Base-by-base conservation (phyloP, 2,888 invertebrate genomes). In the Troides helena region DNA sequence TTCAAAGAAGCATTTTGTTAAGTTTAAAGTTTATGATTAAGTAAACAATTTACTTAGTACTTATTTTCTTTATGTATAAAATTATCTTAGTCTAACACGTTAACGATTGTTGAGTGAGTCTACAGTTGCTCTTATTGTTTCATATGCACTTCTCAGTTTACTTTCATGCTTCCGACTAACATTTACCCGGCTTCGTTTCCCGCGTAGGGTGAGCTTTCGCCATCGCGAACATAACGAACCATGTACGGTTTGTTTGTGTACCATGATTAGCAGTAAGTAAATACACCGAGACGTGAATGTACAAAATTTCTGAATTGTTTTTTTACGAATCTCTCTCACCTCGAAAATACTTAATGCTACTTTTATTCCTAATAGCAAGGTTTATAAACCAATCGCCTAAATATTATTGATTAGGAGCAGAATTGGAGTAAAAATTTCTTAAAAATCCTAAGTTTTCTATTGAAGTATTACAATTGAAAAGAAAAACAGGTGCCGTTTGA, bases 181-280 rank as follows among this genome's bases (percentile, higher is more conserved):
- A 53, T 53, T 53, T n/a, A n/a, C n/a, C 10, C 53, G n/a, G 18
- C 53, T 58, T 58, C 23, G 23, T 58, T 23, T 23, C 23, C 23
- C 57, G 23, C 56, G 56, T 1, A 21, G 23, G 23, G 21, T 21
- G 10, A 58, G 23, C 30, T 8, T 60, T 60, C 18, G 60, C 25
- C 66, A 50, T 66, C 50, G 46, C 30, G 50, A 50, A 60, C 60
- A 66, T 66, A 66, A 66, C 66, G 66, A 66, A 66, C 66, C 66
- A 59, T 66, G 25, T 14, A n/a, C 30, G n/a, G 46, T 66, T 66
- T 66, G 60, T 60, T 66, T 66, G 60, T 59, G 25, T 25, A n/a
- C 50, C 50, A 36, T 60, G 60, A 66, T 66, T 66, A 66, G 66
- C 66, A 66, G 50, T 46, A 50, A 25, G 60, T 60, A 50, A 66